Evolutionary conservation across 2,888 invertebrate species (phyloP), one percentile per base, ranked within the genome.

Genomic region (Erebia ligea): DNA sequence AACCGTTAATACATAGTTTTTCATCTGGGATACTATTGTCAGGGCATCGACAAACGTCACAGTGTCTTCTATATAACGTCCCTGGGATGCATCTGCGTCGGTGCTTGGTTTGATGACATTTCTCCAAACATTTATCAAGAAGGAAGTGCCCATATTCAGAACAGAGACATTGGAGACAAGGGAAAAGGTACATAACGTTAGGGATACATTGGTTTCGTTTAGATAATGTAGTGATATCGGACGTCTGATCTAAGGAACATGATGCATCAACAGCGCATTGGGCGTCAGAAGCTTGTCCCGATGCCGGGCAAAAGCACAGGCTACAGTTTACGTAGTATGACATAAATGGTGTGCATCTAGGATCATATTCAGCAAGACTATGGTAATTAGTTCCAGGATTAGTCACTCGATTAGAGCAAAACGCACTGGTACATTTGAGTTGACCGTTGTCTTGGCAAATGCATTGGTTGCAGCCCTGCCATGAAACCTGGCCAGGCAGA

Each of bases 281-380:
- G 0, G 89, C 88, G 64, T 89, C 86, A 0, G 79, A 75, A 61
- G 87, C 84, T 57, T 75, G 79, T 0, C 91, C 92, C 3, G 90
- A 86, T 0, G 84, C 86, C 19, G 92, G 87, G 69, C 93, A 93
- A 1, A 87, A 79, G 62, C 93, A 93, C 0, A 91, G 78, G 65
- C 84, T 89, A 69, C 93, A 93, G 66, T 91, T 88, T 0, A 90
- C 73, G 73, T 88, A 89, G 70, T 91, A 92, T 1, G 87, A 84
- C 63, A 82, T 84, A 62, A 87, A 88, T 0, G 92, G 92, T 5
- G 81, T 85, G 67, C 93, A 92, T 79, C 82, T 84, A 19, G 77
- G 59, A 50, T 79, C 68, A 68, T 76, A 78, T 15, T 56, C 65
- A 1, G 70, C 64, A 21, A 79, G 69, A 1, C 62, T 52, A 13